Evolutionary conservation across 2,113 vertebrate genomes (phyloP).

Genomic region (Trichomycterus rosablanca): DNA sequence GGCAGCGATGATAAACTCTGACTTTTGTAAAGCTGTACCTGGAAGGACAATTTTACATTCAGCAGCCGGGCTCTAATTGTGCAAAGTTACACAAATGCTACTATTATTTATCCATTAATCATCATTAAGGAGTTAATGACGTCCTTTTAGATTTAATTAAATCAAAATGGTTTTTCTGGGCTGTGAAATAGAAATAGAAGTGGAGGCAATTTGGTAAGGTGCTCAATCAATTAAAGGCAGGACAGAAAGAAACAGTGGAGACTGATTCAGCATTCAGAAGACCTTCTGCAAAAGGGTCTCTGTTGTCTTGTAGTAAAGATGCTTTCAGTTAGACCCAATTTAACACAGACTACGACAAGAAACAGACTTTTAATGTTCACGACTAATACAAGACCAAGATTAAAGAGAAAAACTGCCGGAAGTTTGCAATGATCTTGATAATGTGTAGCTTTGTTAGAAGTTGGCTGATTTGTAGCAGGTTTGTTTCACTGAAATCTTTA

Average conservation of each 20-base stretch:
- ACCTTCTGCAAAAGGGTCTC: no score
- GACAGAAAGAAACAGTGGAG: slow-evolving; percentile 44
- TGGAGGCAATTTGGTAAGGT: slow-evolving; percentile 53
- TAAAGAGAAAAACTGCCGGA: no score
- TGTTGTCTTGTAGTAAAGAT: no score
- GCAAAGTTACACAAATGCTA: slow-evolving; percentile 59
- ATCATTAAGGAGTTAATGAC: slow-evolving; percentile 63
- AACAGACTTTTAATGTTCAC: no score
- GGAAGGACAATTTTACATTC: slow-evolving; percentile 59
- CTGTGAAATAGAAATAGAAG: slow-evolving; percentile 51
- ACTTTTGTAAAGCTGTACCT: slow-evolving; percentile 52
- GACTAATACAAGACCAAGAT: no score
- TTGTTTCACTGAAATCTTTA: no score
- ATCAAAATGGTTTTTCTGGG: slow-evolving; percentile 49
- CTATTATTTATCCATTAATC: slow-evolving; percentile 68
- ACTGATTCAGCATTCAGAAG: slow-evolving; percentile 34
- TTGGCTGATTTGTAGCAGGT: no score
- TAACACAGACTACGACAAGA: no score
- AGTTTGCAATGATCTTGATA: no score
- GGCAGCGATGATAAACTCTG: slow-evolving; percentile 43
- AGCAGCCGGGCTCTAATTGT: slow-evolving; percentile 48
- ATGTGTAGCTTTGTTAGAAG: no score
- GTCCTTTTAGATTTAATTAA: slow-evolving; percentile 65
- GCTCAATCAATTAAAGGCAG: slow-evolving; percentile 59
- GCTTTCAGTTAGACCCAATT: no score